Evolutionary conservation across 2,888 invertebrate genomes (phyloP), one percentile per base, ranked within the genome.

Genomic region (Acheta domesticus): DNA sequence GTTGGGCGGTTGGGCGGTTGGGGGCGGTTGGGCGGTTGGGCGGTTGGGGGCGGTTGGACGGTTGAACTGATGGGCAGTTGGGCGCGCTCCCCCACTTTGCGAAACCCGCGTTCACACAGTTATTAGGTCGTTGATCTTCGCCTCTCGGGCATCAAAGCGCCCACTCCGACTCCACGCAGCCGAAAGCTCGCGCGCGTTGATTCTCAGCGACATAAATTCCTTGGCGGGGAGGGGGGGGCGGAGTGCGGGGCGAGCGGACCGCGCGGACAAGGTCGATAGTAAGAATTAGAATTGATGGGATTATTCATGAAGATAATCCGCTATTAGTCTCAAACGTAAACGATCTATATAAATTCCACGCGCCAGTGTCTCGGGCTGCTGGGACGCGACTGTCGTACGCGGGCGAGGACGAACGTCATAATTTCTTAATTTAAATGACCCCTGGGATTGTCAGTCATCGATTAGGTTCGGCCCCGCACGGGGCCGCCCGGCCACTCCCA

Each of bases 201-300:
- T 36, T 36, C 36, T 8, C 36, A 36, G 8, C 36, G 5, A 36
- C 36, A 36, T 36, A 36, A 36, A 36, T 36, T 36, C 36, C 36
- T 36, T 12, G 12, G n/a, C 3, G 62, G 5, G 62, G 62, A 62
- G n/a, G n/a, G 19, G 19, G 5, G 62, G 62, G 4, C 16, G 62
- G 19, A 62, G 62, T 62, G 62, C 16, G 62, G n/a, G 62, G 62
- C 16, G 16, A 14, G 16, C 62, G 4, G 62, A 14, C 62, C 62
- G n/a, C 62, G 62, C 4, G 16, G 62, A 62, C 62, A 62, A 62
- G 62, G 62, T 62, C n/a, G 62, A 62, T 62, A 62, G 16, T 62
- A 62, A 62, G 62, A 62, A 62, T 62, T n/a, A 62, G 62, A 62
- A 62, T 62, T 62, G 62, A 62, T 62, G 62, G n/a, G 62, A 62